These are phyloP conservation scores for Pasiphila rectangulata DNA, from an alignment of 2,888 invertebrate genomes.

Conservation along the genomic window DNA sequence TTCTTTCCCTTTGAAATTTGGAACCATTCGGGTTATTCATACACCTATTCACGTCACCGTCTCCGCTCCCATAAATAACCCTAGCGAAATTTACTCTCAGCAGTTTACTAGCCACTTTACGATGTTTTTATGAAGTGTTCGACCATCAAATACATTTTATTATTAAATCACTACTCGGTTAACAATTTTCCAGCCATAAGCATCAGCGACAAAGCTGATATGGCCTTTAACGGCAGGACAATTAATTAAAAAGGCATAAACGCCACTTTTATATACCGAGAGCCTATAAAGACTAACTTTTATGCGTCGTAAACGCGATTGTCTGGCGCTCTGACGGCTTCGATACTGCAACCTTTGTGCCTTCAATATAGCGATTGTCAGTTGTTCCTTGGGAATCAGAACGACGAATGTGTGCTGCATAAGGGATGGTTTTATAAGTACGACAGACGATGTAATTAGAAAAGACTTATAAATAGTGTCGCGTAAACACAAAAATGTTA, in stretches of 20 bases:
- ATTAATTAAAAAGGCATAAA: conserved; percentile 81
- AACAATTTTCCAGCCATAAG: conserved; percentile 72
- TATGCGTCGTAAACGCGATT: conserved; percentile 81
- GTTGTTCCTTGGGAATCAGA: conserved; percentile 47
- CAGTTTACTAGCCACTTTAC: conserved; percentile 58
- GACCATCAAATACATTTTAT: conserved; percentile 66
- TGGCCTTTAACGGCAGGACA: conserved; percentile 74
- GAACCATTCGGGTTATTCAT: conserved; percentile 5
- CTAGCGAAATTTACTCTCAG: conserved; percentile 41
- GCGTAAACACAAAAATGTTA: neutral
- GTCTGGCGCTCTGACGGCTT: conserved; percentile 70
- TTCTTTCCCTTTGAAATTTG: no score
- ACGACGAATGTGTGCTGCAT: conserved; percentile 44
- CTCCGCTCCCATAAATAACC: conserved; percentile 39
- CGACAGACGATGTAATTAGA: no score
- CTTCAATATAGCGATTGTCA: conserved; percentile 44
- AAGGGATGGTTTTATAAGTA: no score
- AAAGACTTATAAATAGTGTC: no score
- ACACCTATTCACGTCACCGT: conserved; percentile 9
- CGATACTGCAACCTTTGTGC: conserved; percentile 53
- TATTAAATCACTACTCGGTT: conserved; percentile 73
- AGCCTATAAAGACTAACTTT: conserved; percentile 81
- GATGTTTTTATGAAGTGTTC: conserved; percentile 67
- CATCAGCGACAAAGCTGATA: conserved; percentile 73
- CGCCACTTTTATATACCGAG: conserved; percentile 77